phyloP scores from a whole-genome alignment of 2,113 vertebrate genomes.

The Sterna hirundo region DNA sequence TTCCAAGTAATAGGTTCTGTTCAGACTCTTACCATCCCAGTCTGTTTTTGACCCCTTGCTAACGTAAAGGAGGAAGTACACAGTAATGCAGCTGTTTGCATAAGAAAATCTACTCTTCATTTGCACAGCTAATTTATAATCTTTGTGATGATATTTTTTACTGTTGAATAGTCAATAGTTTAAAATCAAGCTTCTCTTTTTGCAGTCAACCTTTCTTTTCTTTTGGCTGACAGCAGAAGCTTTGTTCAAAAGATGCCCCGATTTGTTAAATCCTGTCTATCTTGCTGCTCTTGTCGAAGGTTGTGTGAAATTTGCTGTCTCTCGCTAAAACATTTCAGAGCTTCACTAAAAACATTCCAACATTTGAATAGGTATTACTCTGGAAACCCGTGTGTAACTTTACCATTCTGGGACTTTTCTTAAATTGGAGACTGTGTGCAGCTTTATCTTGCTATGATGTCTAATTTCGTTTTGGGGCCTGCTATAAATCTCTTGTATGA shows the following conservation, averaged over 20 bases:
- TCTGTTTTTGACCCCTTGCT: neutral
- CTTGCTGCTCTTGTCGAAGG: neutral
- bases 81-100: neutral
- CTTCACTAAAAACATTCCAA: slow-evolving; percentile 57
- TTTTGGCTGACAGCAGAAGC: neutral
- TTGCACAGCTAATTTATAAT: neutral
- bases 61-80: neutral
- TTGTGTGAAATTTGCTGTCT: slow-evolving; percentile 62
- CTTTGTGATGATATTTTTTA: neutral
- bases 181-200: slow-evolving; percentile 1
- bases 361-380: slow-evolving; percentile 54
- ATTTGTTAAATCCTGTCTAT: neutral
- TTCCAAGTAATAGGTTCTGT: slow-evolving; percentile 34
- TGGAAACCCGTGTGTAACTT: slow-evolving; percentile 1
- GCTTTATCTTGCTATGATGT: neutral
- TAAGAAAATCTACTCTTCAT: neutral
- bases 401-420: neutral
- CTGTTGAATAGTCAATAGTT: neutral
- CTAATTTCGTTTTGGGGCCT: neutral
- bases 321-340: slow-evolving; percentile 61
- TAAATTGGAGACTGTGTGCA: neutral
- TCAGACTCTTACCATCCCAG: neutral
- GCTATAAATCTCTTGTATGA: neutral
- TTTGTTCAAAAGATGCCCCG: neutral
- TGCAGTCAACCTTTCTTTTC: slow-evolving; percentile 42